A percentile compares a stretch with the other conserved stretches of the same genome.
Conservation (phyloP, 2,113 vertebrate species). For the Megaptera novaeangliae region DNA sequence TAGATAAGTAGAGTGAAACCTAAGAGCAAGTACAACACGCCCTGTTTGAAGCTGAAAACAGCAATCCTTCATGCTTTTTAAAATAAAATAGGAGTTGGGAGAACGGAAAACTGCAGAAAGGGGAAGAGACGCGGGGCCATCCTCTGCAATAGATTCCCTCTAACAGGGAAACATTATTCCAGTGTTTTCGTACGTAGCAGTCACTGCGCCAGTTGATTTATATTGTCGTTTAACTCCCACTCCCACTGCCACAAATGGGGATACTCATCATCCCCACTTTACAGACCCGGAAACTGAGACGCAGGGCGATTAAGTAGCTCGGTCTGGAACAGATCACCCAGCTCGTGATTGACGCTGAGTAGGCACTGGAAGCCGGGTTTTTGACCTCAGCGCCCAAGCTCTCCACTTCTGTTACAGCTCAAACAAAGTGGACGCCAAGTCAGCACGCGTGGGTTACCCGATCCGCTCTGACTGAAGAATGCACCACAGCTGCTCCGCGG, state of each 20-base stretch:
- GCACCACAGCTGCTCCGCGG: not conserved
- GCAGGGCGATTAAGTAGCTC: not conserved
- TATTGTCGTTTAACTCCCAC: not conserved
- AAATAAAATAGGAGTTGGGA: not conserved
- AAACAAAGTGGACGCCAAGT: not conserved
- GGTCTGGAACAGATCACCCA: not conserved
- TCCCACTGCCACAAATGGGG: not conserved
- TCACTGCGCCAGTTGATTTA: not conserved
- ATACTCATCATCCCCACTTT: not conserved
- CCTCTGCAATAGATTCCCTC: not conserved
- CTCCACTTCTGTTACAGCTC: not conserved
- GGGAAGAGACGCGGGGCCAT: accelerated
- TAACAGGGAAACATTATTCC: not conserved
- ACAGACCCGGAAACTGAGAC: slow-evolving; percentile 8
- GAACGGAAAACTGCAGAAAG: not conserved
- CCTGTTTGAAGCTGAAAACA: not conserved
- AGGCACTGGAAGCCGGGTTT: not conserved
- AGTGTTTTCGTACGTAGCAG: not conserved
- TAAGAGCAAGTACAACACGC: not conserved
- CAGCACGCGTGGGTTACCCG: not conserved
- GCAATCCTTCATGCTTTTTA: not conserved
- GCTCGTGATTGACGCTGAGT: not conserved
- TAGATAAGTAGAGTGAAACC: not conserved
- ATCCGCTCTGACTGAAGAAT: not conserved
- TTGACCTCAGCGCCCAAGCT: not conserved